Conservation (phyloP, 2,888 invertebrate genomes). For the Heliconius aoede region DNA sequence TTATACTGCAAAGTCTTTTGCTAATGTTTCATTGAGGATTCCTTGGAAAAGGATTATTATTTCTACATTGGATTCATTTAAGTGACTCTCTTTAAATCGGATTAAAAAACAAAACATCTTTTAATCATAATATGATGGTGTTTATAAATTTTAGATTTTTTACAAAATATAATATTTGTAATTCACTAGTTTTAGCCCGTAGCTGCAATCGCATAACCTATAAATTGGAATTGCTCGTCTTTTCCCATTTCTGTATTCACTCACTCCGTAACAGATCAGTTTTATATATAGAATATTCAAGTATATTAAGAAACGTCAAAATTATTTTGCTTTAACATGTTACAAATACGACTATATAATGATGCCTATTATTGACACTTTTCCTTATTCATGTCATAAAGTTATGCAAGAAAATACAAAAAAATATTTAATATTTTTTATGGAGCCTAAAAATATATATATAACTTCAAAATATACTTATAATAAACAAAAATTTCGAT, state of each 20-base stretch:
- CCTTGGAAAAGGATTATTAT: conserved; percentile 1
- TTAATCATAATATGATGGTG: no score
- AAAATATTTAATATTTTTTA: not conserved
- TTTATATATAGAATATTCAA: not conserved
- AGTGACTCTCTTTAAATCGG: not conserved
- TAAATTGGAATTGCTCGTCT: no score
- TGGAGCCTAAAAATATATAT: not conserved
- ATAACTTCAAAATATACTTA: not conserved
- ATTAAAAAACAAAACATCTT: not conserved
- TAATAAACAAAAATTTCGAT: not conserved
- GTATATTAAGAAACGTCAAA: not conserved
- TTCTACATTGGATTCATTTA: not conserved
- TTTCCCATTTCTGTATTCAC: no score
- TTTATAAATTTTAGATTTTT: no score
- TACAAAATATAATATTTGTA: no score
- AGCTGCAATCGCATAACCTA: no score
- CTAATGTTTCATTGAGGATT: not conserved
- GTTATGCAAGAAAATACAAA: not conserved
- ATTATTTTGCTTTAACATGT: no score
- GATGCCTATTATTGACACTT: fast-evolving
- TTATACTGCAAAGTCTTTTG: not conserved
- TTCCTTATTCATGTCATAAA: not conserved
- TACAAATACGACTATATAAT: not conserved
- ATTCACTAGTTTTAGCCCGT: no score
- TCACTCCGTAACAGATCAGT: not conserved